Evolutionary conservation across 1,140 invertebrate genomes (phyloP).

Genomic region (Diachasmimorpha longicaudata): DNA sequence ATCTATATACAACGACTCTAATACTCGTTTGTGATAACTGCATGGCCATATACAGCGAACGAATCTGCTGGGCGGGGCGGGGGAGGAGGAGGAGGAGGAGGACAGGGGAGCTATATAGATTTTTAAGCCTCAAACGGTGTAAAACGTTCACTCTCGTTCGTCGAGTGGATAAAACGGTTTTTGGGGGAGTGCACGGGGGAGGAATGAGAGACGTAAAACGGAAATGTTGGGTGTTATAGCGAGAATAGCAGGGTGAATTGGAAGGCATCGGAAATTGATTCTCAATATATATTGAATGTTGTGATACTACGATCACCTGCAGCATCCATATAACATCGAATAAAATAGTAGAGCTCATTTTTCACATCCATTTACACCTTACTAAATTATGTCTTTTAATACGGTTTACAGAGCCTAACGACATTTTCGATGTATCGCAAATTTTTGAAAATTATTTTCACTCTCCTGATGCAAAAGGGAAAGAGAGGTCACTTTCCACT

Average conservation of each 20-base stretch:
- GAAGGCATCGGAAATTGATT: slow-evolving; percentile 19
- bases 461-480: not conserved
- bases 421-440: not conserved
- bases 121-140: not conserved
- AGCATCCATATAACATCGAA: not conserved
- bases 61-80: not conserved
- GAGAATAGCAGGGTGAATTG: slow-evolving; percentile 10
- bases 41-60: not conserved
- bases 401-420: not conserved
- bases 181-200: not conserved
- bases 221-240: slow-evolving; percentile 2
- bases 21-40: slow-evolving; percentile 8
- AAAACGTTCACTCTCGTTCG: not conserved
- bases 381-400: not conserved
- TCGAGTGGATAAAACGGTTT: slow-evolving; percentile 4
- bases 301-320: not conserved
- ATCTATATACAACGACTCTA: not conserved
- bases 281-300: slow-evolving; percentile 3
- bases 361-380: not conserved
- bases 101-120: not conserved
- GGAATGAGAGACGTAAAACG: not conserved
- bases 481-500: too few species aligned
- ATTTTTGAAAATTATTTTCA: not conserved
- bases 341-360: not conserved
- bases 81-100: too few species aligned